Base-by-base conservation (phyloP, 1,140 invertebrate species). In the Drosophila ananassae region DNA sequence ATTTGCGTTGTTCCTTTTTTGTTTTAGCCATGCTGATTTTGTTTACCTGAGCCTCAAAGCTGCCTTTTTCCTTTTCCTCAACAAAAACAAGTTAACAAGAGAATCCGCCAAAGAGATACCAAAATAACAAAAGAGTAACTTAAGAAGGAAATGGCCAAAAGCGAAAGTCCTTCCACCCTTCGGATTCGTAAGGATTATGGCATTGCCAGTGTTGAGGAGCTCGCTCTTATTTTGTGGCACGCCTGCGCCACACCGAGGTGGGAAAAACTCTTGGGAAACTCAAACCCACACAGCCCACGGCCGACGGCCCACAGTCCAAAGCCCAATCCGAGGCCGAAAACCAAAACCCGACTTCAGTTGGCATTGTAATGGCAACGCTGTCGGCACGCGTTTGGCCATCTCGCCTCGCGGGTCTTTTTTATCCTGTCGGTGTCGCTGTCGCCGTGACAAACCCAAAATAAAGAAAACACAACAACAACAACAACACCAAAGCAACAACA, bases 1-100 rank as follows among this genome's bases (percentile, higher is more conserved):
- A 82, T 87, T 87, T 87, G 57, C 75, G 83, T 66, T 85, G 82
- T 79, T 89, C 75, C 74, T 79, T 87, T 87, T 87, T 87, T 89
- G 82, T 87, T 87, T 75, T 47, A 75, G 83, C 50, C 78, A 79
- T 75, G 82, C 62, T 87, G 83, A 87, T 89, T 87, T 87, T 87
- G 83, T 87, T 87, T 87, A 87, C 82, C 78, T 87, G 83, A 62
- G 78, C 64, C 73, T 78, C 64, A 79, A 83, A 59, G 71, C 72
- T 62, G 17, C 12, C 12, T 37, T 32, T 32, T 8, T 12, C 10
- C 34, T 37, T 10, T 3, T 69, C 32, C 30, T 22, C 8, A 7
- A 21, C 41, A 44, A 44, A 13, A 44, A 44, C 41, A 44, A 13
- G n/a, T 13, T 21, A 21, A 8, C 39, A 66, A 61, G 76, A 76